These are phyloP conservation scores for Coelopa frigida DNA, from an alignment of 1,140 invertebrate species.

Conservation along the genomic window DNA sequence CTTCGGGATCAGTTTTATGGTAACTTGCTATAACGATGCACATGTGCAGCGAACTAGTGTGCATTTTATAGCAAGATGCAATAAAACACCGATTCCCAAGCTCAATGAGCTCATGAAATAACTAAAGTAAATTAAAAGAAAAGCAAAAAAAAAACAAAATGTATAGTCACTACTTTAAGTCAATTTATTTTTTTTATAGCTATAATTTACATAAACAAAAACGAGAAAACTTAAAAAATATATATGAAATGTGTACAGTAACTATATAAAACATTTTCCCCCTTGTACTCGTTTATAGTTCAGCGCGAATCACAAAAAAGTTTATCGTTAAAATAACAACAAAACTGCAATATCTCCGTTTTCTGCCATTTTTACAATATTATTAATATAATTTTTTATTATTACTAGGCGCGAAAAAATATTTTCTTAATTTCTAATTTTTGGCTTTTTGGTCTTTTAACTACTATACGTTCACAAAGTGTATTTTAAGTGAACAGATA, in stretches of 20 bases:
- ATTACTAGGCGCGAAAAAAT: no score
- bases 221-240: conserved; percentile 6
- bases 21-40: background rate
- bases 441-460: conserved; percentile 3
- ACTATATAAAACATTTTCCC: no score
- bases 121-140: conserved; percentile 20
- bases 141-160: conserved; percentile 31
- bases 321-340: conserved; percentile 2
- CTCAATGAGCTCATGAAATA: no score
- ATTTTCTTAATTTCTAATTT: background rate
- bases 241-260: conserved; percentile 1
- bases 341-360: no score
- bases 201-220: conserved; percentile 3
- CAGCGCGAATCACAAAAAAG: conserved; percentile 1
- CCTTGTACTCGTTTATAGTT: no score
- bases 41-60: no score
- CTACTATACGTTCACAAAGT: conserved; percentile 8
- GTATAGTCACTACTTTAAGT: conserved; percentile 46
- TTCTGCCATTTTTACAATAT: no score
- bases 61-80: no score
- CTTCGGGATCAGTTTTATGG: conserved; percentile 4
- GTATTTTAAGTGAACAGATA: conserved; percentile 5
- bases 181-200: conserved; percentile 15
- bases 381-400: no score
- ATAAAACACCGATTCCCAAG: no score